Evolutionary conservation across 1,140 invertebrate genomes (phyloP).

Genomic region (Asbolus verrucosus): DNA sequence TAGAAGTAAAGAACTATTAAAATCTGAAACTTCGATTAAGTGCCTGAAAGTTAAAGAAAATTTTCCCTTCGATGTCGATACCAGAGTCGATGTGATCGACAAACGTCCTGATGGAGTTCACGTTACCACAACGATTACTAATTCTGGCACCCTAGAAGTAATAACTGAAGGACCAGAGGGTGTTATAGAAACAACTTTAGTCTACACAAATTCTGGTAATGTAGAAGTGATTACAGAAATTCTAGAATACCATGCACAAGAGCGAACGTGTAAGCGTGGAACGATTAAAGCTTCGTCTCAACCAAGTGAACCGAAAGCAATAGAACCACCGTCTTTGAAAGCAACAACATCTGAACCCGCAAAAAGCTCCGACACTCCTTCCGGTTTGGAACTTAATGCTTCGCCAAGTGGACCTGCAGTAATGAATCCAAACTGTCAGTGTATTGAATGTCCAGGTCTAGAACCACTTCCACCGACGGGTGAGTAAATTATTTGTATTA

Average conservation of each 20-base stretch:
- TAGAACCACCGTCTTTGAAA: background rate
- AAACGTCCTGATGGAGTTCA: constrained; percentile 50
- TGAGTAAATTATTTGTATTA: too few species aligned
- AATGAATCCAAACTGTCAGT: background rate
- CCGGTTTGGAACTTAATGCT: background rate
- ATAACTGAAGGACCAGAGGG: constrained; percentile 60
- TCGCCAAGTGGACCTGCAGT: background rate
- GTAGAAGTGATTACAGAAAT: constrained; percentile 57
- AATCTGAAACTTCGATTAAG: constrained; percentile 9
- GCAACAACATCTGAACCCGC: background rate
- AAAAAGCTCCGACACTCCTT: background rate
- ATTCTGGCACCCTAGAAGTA: constrained; percentile 58
- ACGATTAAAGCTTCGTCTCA: background rate
- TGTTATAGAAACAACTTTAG: constrained; percentile 54
- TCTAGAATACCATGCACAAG: background rate
- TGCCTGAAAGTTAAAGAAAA: constrained; percentile 29
- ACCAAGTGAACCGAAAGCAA: too few species aligned
- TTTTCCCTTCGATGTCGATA: constrained; percentile 51
- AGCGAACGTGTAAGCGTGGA: background rate
- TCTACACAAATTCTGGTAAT: constrained; percentile 56
- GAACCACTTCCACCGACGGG: too few species aligned
- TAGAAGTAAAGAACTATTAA: constrained; percentile 10
- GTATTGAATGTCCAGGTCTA: constrained; percentile 14
- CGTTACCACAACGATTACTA: constrained; percentile 56
- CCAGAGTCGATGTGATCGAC: constrained; percentile 44